These are phyloP conservation scores for Coregonus sp. DNA, from an alignment of 2,797 vertebrate genomes.

Conservation along the genomic window DNA sequence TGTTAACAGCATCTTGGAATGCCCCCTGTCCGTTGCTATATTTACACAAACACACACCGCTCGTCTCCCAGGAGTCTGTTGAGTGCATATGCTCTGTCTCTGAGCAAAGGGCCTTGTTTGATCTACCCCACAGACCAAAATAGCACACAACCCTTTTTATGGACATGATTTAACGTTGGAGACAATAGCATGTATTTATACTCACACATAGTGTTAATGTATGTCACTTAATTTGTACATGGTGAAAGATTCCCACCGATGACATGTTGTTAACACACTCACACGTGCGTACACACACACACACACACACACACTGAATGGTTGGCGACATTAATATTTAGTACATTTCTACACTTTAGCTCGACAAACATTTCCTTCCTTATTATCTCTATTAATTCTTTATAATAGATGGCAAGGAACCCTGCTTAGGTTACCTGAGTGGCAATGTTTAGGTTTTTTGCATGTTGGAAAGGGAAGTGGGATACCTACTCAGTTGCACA, in stretches of 20 bases:
- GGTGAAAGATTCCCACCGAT: slow-evolving; percentile 37
- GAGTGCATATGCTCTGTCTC: slow-evolving; percentile 54
- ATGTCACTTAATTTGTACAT: slow-evolving; percentile 1
- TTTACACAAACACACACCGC: slow-evolving; percentile 27
- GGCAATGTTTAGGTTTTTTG: neutral
- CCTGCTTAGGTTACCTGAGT: neutral
- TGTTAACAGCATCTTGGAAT: slow-evolving; percentile 33
- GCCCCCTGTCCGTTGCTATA: slow-evolving; percentile 26
- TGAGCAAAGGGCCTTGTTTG: slow-evolving; percentile 46
- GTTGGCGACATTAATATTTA: neutral
- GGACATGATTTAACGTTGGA: slow-evolving; percentile 48
- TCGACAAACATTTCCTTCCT: neutral
- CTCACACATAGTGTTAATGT: slow-evolving; percentile 14
- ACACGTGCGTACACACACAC: too few species aligned
- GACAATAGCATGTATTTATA: slow-evolving; percentile 61
- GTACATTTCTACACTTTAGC: neutral
- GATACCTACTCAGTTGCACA: too few species aligned
- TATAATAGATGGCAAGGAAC: neutral
- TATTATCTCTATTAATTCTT: slow-evolving; percentile 4
- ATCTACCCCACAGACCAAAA: slow-evolving; percentile 46
- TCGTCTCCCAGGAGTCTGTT: slow-evolving; percentile 58
- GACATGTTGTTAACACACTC: neutral
- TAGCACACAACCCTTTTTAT: slow-evolving; percentile 60
- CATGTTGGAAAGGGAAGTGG: neutral
- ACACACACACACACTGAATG: neutral